Percentiles rank a stretch among this genome's conserved stretches.
Evolutionary conservation across 2,113 vertebrate genomes (phyloP).

Genomic region (Oophaga pumilio): DNA sequence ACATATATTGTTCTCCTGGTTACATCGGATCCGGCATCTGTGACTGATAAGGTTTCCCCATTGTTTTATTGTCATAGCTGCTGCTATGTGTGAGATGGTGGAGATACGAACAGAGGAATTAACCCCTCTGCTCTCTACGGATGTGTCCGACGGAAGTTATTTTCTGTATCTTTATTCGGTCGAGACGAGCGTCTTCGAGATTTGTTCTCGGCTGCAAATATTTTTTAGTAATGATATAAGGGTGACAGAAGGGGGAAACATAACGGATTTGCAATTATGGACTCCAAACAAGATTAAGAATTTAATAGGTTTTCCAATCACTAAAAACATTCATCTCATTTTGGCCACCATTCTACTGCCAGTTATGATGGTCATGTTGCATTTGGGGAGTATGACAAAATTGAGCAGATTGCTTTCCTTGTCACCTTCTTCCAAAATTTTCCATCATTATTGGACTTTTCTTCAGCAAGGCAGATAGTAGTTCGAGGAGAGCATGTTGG

Average conservation of each 20-base stretch:
- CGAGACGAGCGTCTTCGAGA: neutral
- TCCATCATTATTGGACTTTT: too few species aligned
- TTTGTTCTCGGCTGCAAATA: neutral
- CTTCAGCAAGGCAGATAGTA: too few species aligned
- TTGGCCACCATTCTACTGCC: too few species aligned
- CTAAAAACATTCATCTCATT: too few species aligned
- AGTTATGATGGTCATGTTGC: too few species aligned
- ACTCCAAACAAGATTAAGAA: too few species aligned
- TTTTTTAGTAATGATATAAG: neutral
- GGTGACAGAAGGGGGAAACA: too few species aligned
- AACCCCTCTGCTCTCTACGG: neutral
- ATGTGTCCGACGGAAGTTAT: neutral
- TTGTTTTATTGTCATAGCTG: constrained; percentile 39
- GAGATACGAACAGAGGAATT: constrained; percentile 19
- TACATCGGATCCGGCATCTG: constrained; percentile 25
- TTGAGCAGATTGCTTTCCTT: too few species aligned
- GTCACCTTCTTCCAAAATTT: neutral
- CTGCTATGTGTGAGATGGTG: constrained; percentile 21
- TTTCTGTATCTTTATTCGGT: neutral
- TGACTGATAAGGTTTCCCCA: constrained; percentile 7
- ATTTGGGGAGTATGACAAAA: too few species aligned
- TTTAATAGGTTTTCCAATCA: too few species aligned
- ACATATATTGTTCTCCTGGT: constrained; percentile 39
- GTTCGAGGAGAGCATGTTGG: too few species aligned
- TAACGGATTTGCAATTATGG: too few species aligned